Evolutionary conservation across 1,140 invertebrate species (phyloP), one percentile per base, ranked within the genome.

Genomic region (Microplitis demolitor): DNA sequence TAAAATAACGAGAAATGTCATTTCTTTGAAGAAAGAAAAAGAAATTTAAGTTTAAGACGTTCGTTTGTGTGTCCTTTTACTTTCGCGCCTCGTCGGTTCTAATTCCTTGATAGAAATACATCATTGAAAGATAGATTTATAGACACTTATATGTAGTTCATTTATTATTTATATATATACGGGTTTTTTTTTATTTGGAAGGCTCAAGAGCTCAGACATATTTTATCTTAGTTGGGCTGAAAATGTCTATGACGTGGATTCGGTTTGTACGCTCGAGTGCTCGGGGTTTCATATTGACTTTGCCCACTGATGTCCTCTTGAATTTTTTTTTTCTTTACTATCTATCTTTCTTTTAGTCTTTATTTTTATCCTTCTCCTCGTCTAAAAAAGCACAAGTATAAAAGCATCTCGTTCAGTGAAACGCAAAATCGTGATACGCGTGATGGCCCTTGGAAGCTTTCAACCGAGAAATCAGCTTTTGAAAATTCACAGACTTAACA

Each of bases 1-100:
- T 6, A 16, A 50, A 66, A 66, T 66, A 66, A 66, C 45, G 63
- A 66, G 63, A 16, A 39, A 11, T 4, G 63, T 66, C 34, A 50
- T 66, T 66, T 66, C 63, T 66, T 24, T 66, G 11, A 58, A 16
- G 24, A 37, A 50, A 16, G 6, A 3, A 14, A 37, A 24, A 24
- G 0, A 45, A 45, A 45, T 45, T 45, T 1, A 45, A 45, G 39
- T 45, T 45, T 45, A 45, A 45, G 11, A 11, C 6, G 5, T 11
- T 50, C 34, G 63, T 66, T 16, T 16, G 11, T 50, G 11, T 50
- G 13, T 51, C 8, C 24, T 50, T 45, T 16, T 45, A 66, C 63
- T 66, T 33, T 9, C 45, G 11, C 35, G 33, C 35, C 31, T 62
- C 33, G 60, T 62, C 60, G 31, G 4, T 35, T 62, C 33, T 35